Conservation (phyloP, 1,140 invertebrate species). For the Dendrolimus kikuchii region DNA sequence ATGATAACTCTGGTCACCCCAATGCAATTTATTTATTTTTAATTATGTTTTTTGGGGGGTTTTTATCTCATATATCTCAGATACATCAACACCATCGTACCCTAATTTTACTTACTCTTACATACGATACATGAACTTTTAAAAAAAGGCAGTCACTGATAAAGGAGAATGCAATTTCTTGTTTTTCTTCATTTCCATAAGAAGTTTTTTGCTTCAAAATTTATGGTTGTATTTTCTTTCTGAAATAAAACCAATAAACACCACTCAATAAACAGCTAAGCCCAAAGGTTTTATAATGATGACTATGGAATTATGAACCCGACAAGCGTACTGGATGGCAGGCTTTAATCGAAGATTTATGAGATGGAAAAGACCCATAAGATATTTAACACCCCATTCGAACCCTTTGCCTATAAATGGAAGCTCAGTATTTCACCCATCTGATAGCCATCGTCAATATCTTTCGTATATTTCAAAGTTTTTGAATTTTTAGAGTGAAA, state of each 20-base stretch:
- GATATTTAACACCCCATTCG: slow-evolving; percentile 19
- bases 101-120: no score
- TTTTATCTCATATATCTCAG: no score
- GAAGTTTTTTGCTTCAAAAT: neutral
- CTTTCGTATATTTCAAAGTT: slow-evolving; percentile 5
- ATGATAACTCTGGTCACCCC: no score
- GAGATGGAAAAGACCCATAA: slow-evolving; percentile 16
- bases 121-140: no score
- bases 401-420: slow-evolving; percentile 16
- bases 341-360: slow-evolving; percentile 27
- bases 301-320: slow-evolving; percentile 17
- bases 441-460: slow-evolving; percentile 13
- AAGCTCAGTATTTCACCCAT: slow-evolving; percentile 13
- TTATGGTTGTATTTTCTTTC: neutral
- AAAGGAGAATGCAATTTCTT: no score
- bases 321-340: slow-evolving; percentile 11
- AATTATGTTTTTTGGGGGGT: no score
- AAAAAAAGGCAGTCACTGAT: no score
- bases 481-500: neutral
- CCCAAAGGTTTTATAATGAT: slow-evolving; percentile 11
- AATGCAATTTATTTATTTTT: no score
- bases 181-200: neutral
- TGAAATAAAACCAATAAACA: slow-evolving; percentile 3
- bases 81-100: no score
- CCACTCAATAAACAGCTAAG: neutral